Conservation (phyloP, 1,140 invertebrate genomes). For the Rhynchophorus ferrugineus region DNA sequence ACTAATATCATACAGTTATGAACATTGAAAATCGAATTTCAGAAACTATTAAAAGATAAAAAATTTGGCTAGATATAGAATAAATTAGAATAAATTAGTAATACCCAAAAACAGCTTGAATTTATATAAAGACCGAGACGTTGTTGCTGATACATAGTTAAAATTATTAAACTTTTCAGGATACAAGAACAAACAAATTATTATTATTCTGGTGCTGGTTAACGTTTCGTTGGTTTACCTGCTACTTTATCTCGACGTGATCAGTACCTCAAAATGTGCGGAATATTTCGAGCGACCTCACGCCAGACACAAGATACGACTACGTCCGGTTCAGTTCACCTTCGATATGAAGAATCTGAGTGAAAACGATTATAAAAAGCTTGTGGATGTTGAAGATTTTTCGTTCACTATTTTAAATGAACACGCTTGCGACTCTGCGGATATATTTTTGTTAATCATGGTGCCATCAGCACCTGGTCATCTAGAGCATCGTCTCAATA, state of each 20-base stretch:
- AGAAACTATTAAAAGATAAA: too few relatives aligned
- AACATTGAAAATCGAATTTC: too few relatives aligned
- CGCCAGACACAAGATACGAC: background rate
- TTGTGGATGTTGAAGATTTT: background rate
- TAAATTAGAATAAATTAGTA: too few relatives aligned
- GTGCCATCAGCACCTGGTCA: slow-evolving; percentile 61
- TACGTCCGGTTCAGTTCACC: background rate
- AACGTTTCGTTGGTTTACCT: background rate
- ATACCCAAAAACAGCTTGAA: too few relatives aligned
- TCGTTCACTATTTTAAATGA: background rate
- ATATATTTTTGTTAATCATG: slow-evolving; percentile 46
- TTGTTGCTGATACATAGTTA: too few relatives aligned
- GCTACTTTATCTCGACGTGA: background rate
- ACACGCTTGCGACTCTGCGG: background rate
- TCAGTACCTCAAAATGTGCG: background rate
- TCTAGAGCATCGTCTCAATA: slow-evolving; percentile 48
- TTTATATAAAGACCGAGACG: too few relatives aligned
- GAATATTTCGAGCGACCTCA: background rate
- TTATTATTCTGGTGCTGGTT: background rate
- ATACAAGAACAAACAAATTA: too few relatives aligned
- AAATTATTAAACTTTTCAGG: too few relatives aligned
- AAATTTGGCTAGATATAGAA: too few relatives aligned
- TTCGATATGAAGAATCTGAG: background rate
- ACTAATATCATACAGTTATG: too few relatives aligned
- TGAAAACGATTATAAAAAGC: background rate